phyloP scores from a whole-genome alignment of 2,113 vertebrate genomes.

The Petaurus breviceps region DNA sequence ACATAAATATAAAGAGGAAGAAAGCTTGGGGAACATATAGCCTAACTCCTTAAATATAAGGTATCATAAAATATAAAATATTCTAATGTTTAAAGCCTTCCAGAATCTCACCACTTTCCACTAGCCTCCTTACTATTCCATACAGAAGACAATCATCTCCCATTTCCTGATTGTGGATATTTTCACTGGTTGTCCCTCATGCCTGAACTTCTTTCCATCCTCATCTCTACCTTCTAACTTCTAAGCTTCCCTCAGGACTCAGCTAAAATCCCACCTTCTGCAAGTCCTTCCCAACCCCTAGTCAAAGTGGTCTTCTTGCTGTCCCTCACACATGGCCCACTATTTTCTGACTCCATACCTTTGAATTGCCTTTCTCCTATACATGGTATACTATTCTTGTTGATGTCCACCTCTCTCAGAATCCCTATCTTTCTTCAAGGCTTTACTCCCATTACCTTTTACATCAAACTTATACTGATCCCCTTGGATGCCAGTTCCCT shows the following conservation, averaged over 20 bases:
- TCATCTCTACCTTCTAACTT: background rate
- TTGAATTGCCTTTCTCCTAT: background rate
- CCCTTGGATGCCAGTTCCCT: background rate
- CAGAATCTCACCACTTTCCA: background rate
- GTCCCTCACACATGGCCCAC: background rate
- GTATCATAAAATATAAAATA: background rate
- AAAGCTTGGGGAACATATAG: background rate
- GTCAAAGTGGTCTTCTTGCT: background rate
- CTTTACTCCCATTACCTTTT: background rate
- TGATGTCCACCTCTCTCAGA: background rate
- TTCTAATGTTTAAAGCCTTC: background rate
- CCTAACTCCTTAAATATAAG: background rate
- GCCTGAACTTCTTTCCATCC: background rate
- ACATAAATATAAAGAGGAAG: background rate
- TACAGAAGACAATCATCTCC: background rate
- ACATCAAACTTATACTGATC: background rate
- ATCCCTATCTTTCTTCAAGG: background rate
- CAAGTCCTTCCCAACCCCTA: background rate
- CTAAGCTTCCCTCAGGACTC: background rate
- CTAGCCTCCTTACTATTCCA: background rate
- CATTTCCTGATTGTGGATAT: background rate
- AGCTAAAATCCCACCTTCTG: background rate
- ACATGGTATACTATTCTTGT: background rate
- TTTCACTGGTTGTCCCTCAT: background rate
- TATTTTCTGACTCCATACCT: background rate